These are phyloP conservation scores for Panthera uncia DNA, from an alignment of 2,113 vertebrate genomes.

Conservation along the genomic window DNA sequence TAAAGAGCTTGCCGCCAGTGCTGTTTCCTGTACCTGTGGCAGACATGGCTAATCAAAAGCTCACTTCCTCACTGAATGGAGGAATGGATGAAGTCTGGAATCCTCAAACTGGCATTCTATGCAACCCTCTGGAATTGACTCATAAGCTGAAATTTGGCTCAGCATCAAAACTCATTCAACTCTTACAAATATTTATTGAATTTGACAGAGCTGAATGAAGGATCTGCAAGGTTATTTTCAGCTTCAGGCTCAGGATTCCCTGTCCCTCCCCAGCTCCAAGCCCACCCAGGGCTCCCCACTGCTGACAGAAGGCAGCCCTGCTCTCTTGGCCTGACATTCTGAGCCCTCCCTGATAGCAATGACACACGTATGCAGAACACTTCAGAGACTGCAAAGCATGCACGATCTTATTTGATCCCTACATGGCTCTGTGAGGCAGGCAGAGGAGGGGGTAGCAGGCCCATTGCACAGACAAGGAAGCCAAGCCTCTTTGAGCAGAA, in stretches of 20 bases:
- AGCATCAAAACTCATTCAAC: background rate
- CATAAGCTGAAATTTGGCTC: conserved; percentile 10
- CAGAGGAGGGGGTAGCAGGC: background rate
- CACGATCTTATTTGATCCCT: background rate
- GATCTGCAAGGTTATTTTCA: background rate
- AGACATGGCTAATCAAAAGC: conserved; percentile 46
- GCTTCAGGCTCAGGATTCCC: background rate
- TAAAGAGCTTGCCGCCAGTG: background rate
- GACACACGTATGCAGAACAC: background rate
- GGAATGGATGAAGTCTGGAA: background rate
- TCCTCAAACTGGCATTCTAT: background rate
- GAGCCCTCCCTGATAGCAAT: background rate
- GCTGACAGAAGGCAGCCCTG: background rate
- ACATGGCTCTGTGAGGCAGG: background rate
- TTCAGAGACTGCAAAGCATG: background rate
- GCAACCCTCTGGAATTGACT: background rate
- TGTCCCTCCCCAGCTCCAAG: background rate
- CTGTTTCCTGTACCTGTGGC: background rate
- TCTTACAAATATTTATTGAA: conserved; percentile 27
- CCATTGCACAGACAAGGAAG: background rate
- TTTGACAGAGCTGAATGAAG: background rate
- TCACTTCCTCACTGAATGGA: background rate
- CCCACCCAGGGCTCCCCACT: background rate
- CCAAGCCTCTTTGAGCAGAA: background rate
- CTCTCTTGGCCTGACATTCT: background rate